Conservation (phyloP, 1,140 invertebrate species). For the Bombus superbus region DNA sequence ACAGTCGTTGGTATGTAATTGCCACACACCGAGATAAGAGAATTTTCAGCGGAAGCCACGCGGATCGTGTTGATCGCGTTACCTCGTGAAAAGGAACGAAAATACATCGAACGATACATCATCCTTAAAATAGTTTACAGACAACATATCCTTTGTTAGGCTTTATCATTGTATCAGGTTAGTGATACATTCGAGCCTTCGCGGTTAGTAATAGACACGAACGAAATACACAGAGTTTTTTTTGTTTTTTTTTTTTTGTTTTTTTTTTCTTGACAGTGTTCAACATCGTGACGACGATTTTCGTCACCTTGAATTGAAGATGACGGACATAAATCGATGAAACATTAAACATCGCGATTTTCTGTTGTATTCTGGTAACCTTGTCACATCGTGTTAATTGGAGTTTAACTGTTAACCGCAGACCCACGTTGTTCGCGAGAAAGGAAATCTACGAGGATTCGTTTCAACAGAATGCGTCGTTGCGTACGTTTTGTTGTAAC, state of each 20-base stretch:
- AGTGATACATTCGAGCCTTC: background rate
- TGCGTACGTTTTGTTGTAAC: background rate
- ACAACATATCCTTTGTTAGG: background rate
- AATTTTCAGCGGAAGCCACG: background rate
- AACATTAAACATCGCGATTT: constrained; percentile 1
- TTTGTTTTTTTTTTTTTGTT: too few relatives aligned
- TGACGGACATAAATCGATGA: constrained; percentile 6
- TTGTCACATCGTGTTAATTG: too few relatives aligned
- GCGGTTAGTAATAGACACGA: constrained; percentile 3
- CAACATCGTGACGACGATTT: too few relatives aligned
- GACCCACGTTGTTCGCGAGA: background rate
- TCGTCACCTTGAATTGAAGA: background rate
- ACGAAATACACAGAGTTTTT: background rate
- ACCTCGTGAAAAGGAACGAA: constrained; percentile 11
- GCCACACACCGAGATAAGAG: background rate
- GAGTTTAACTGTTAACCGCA: background rate
- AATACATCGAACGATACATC: constrained; percentile 2
- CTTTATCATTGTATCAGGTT: background rate
- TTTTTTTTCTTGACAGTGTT: background rate
- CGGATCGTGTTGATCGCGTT: background rate
- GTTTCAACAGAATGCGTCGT: background rate
- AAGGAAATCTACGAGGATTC: background rate
- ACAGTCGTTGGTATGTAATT: background rate
- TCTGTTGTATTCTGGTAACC: too few relatives aligned
- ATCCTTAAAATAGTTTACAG: constrained; percentile 12